Percentiles rank a stretch among this genome's conserved stretches.
Evolutionary conservation across 2,113 vertebrate species (phyloP).

Genomic region (Corapipo altera): DNA sequence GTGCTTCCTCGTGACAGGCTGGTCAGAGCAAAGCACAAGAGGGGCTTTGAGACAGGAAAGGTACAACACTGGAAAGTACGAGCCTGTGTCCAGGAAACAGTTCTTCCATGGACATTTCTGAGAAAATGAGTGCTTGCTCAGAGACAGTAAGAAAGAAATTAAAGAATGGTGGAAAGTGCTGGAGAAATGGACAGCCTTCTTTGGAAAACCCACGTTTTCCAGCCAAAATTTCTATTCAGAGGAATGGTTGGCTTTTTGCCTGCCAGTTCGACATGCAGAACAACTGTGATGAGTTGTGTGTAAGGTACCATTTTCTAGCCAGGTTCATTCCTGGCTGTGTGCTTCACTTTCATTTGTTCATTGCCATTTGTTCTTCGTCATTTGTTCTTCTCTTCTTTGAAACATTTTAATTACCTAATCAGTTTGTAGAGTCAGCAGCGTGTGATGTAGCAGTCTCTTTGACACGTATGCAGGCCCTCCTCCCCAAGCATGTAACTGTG

Average conservation of each 20-base stretch:
- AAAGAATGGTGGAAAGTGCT: neutral
- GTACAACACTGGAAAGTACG: neutral
- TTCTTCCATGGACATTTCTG: neutral
- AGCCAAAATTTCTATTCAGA: neutral
- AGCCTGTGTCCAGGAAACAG: neutral
- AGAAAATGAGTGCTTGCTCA: neutral
- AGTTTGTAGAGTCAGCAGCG: neutral
- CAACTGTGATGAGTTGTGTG: neutral
- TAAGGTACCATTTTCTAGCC: neutral
- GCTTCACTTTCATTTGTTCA: constrained; percentile 14
- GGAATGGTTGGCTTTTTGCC: neutral
- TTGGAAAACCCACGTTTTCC: neutral
- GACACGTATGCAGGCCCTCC: rapidly evolving
- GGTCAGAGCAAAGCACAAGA: neutral
- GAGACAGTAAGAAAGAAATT: neutral
- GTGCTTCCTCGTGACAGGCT: neutral
- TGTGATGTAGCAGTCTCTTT: neutral
- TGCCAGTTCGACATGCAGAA: neutral
- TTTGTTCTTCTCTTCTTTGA: constrained; percentile 6
- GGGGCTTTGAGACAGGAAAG: neutral
- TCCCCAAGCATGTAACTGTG: neutral
- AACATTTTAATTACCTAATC: neutral
- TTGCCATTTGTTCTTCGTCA: neutral
- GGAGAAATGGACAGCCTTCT: neutral
- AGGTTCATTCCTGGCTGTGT: neutral